phyloP scores from a whole-genome alignment of 2,888 invertebrate genomes.

The Eugnorisma glareosa region DNA sequence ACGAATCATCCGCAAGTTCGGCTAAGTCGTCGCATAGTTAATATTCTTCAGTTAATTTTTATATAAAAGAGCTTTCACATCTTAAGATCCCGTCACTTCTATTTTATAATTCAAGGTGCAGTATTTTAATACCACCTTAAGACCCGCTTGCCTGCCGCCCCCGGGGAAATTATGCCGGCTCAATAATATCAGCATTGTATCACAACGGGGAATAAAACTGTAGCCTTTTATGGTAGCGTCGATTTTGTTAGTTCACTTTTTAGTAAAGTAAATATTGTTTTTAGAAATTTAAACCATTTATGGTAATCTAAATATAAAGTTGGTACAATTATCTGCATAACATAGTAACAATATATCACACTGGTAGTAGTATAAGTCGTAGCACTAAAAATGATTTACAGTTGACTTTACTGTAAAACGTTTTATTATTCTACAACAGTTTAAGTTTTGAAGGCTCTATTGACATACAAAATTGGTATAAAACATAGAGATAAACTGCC shows the following conservation, averaged over 20 bases:
- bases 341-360: too few species aligned
- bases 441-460: background rate
- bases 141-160: slow-evolving; percentile 12
- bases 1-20: too few species aligned
- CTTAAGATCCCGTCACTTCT: background rate
- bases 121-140: slow-evolving; percentile 49
- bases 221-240: slow-evolving; percentile 4
- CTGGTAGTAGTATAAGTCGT: too few species aligned
- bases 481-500: background rate
- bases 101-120: slow-evolving; percentile 47
- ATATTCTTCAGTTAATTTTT: background rate
- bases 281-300: background rate
- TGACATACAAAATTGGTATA: background rate
- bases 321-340: background rate
- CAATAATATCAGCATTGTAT: slow-evolving; percentile 44
- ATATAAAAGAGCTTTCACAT: background rate
- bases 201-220: slow-evolving; percentile 28
- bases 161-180: slow-evolving; percentile 55
- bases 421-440: background rate
- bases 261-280: background rate
- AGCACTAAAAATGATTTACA: background rate
- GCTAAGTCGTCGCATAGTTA: too few species aligned
- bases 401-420: background rate
- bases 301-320: too few species aligned
- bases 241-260: slow-evolving; percentile 8